Percentiles rank a stretch among this genome's conserved stretches.
These are phyloP conservation scores for Pseudochaenichthys georgianus DNA, from an alignment of 2,797 vertebrate genomes.

Conservation along the genomic window DNA sequence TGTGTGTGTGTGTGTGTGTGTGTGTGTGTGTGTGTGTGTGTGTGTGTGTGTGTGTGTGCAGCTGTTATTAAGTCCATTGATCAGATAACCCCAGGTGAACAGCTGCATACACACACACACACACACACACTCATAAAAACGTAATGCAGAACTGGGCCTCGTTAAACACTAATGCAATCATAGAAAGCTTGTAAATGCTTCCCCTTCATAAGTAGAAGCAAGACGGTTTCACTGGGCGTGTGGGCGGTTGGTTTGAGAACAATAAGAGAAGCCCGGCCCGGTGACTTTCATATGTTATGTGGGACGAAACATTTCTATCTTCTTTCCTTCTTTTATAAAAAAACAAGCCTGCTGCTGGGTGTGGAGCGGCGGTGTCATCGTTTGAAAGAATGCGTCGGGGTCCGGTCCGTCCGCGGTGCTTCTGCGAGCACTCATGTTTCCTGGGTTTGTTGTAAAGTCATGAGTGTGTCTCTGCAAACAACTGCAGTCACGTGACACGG, in stretches of 20 bases:
- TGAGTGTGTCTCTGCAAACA: conserved; percentile 70
- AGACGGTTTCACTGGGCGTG: conserved; percentile 3
- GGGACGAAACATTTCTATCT: conserved; percentile 26
- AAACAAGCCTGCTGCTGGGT: conserved; percentile 52
- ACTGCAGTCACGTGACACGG: conserved; percentile 70
- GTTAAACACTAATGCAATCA: conserved; percentile 43
- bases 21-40: neutral
- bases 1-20: too few species aligned
- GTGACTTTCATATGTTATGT: conserved; percentile 42
- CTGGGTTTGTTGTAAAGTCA: conserved; percentile 70
- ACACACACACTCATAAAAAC: conserved; percentile 19
- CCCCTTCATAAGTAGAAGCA: conserved; percentile 22
- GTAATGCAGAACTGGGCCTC: conserved; percentile 30
- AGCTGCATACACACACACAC: conserved; percentile 55
- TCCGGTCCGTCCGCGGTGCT: conserved; percentile 48
- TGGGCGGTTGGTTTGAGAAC: conserved; percentile 12
- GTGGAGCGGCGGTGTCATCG: conserved; percentile 60
- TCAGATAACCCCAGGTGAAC: conserved; percentile 69
- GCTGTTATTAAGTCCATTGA: conserved; percentile 59
- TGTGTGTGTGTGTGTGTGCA: conserved; percentile 23
- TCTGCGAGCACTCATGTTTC: conserved; percentile 59
- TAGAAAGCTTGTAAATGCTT: conserved; percentile 50
- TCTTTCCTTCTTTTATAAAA: neutral
- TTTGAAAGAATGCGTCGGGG: conserved; percentile 56
- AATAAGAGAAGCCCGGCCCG: conserved; percentile 1